Evolutionary conservation across 2,113 vertebrate genomes (phyloP), one percentile per base, ranked within the genome.

Genomic region (Lepisosteus oculatus): DNA sequence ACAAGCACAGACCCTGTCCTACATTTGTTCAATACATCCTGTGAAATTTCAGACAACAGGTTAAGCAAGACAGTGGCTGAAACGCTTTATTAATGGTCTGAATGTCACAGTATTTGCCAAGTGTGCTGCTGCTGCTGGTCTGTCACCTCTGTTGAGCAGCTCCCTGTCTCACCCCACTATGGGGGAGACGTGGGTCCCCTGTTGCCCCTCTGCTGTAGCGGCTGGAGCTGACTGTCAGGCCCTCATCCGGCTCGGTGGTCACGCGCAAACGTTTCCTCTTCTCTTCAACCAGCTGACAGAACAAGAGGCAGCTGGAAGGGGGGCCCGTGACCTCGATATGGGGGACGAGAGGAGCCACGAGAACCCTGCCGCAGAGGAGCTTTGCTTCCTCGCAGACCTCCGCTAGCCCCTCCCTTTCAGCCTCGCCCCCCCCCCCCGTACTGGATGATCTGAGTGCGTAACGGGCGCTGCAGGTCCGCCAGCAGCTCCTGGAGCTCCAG

Each of bases 271-370:
- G n/a, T 44, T 2, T 51, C 42, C 14, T 9, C 17, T 51, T 14
- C 6, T 13, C 41, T 0, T 72, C 43, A 55, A 79, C 69, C 0
- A 0, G 5, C n/a, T 6, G 29, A 51, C 1, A 69, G 61, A 83
- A 84, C 0, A 59, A 9, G n/a, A 63, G 1, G 61, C 72, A 44
- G 0, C 9, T 3, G 0, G 0, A 0, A 0, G 67, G 65, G 0
- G 72, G 68, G 3, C 78, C 83, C 0, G 81, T 45, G 0, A 83
- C 45, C 56, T 71, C 83, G 1, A 85, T 6, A 9, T 55, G 54
- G 4, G 72, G 70, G 1, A 73, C 68, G 65, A 76, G 72, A 0
- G 70, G 4, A 0, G 64, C 0, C 61, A 74, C 78, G 0, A 83
- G 65, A 3, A 84, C 65, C 0, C 78, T 6, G 0, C 0, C 0